Conservation (phyloP, 2,888 invertebrate genomes). For the Zonitis immaculata region DNA sequence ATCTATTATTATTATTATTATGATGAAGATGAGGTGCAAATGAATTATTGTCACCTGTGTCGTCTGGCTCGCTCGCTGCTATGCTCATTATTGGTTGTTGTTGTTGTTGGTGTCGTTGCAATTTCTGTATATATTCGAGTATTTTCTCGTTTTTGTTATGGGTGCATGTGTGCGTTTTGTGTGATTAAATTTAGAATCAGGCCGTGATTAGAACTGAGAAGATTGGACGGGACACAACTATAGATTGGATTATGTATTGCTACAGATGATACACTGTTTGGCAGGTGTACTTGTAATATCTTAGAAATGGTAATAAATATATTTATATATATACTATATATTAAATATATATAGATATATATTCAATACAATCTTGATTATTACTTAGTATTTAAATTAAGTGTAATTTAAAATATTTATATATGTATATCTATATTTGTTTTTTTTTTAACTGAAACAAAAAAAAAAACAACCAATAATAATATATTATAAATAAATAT, state of each 20-base stretch:
- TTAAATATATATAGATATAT: not conserved
- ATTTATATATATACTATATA: not conserved
- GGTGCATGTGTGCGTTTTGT: not conserved
- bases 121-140: too few species aligned
- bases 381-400: not conserved
- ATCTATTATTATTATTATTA: not conserved
- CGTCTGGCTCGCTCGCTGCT: too few species aligned
- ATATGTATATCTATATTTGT: too few species aligned
- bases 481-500: too few species aligned
- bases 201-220: slow-evolving; percentile 40
- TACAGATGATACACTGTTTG: slow-evolving; percentile 37
- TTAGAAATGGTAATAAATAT: not conserved
- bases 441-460: too few species aligned
- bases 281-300: slow-evolving; percentile 31
- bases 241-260: slow-evolving; percentile 32
- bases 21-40: slow-evolving; percentile 10
- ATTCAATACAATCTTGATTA: too few species aligned
- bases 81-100: too few species aligned
- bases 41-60: slow-evolving; percentile 19
- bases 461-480: too few species aligned
- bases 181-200: slow-evolving; percentile 34
- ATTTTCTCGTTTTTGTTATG: too few species aligned
- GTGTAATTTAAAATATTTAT: too few species aligned
- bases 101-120: too few species aligned
- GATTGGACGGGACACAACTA: slow-evolving; percentile 35